Base-by-base conservation (phyloP, 2,888 invertebrate species). In the Stictocephala bisonia region DNA sequence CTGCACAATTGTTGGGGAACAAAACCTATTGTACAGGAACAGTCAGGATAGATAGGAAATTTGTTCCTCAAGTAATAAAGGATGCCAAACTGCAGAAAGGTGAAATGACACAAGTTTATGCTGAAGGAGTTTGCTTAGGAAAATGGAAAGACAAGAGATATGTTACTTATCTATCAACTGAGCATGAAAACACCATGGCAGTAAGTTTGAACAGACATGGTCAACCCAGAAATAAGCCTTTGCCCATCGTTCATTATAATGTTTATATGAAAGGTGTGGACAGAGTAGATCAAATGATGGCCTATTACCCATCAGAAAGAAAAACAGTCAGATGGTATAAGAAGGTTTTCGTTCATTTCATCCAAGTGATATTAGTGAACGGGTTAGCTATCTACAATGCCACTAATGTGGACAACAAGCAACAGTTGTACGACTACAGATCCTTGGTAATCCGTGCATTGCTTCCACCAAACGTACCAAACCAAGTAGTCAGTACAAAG, bases 11-110 rank as follows among this genome's bases (percentile, higher is more conserved):
- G 7, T 31, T 74, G 6, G 50, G 64, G 0, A 50, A 71, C 40
- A 70, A 70, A 41, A 67, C 67, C 24, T 74, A 74, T 29, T 26
- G 27, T 11, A 73, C 71, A 9, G 75, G 74, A n/a, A 75, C 71
- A 18, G 11, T 71, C 3, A 15, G 71, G 22, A 20, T 67, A 26
- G 29, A 53, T 26, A 24, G 74, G n/a, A 71, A 71, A 58, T 11
- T 41, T 31, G 67, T 66, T 31, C 56, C 67, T 18, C 13, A 31
- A 20, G 66, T 29, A 1, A 44, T 74, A 7, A 66, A 29, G 7
- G n/a, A 44, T 27, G 31, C 35, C 11, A 71, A 71, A 35, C 66
- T 75, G 4, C 53, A 71, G 18, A 73, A 73, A 29, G 73, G 69
- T 9, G 71, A 71, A 18, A 71, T 20, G 20, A 18, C 15, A 4